These are phyloP conservation scores for Ictalurus punctatus DNA, from an alignment of 2,113 vertebrate species.

Conservation along the genomic window DNA sequence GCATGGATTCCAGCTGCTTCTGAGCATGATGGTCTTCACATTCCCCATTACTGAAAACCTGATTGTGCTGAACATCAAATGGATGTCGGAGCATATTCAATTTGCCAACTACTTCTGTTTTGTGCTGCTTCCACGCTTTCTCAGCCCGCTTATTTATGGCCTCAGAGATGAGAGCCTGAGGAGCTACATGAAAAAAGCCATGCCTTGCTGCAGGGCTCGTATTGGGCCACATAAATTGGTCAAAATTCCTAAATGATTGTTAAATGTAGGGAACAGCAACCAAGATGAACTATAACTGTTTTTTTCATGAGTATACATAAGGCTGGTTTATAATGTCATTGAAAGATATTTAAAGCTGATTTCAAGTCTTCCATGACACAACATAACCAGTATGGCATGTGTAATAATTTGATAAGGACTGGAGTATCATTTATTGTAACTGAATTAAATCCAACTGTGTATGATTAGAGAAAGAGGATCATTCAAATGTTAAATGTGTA, in stretches of 20 bases:
- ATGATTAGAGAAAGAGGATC: not conserved
- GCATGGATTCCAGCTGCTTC: conserved; percentile 71
- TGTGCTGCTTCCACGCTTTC: conserved; percentile 68
- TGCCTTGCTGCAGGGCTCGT: conserved; percentile 49
- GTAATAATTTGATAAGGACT: not conserved
- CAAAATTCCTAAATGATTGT: not conserved
- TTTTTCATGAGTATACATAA: not conserved
- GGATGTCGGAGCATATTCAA: conserved; percentile 54
- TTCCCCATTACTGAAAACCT: conserved; percentile 63
- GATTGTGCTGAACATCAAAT: conserved; percentile 1
- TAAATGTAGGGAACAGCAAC: not conserved
- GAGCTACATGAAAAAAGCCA: conserved; percentile 50
- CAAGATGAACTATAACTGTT: not conserved
- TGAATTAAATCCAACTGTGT: not conserved
- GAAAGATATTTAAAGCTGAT: not conserved
- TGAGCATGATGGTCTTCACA: conserved; percentile 68
- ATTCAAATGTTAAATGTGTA: not conserved
- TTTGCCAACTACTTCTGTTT: conserved; percentile 71
- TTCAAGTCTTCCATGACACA: not conserved
- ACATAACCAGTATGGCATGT: not conserved
- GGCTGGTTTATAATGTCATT: not conserved
- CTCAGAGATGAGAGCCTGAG: conserved; percentile 68
- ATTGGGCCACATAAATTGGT: conserved; percentile 7
- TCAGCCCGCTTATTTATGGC: conserved; percentile 74
- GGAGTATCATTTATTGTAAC: not conserved